phyloP scores from a whole-genome alignment of 1,140 invertebrate species.

The Drosophila pallidifrons region DNA sequence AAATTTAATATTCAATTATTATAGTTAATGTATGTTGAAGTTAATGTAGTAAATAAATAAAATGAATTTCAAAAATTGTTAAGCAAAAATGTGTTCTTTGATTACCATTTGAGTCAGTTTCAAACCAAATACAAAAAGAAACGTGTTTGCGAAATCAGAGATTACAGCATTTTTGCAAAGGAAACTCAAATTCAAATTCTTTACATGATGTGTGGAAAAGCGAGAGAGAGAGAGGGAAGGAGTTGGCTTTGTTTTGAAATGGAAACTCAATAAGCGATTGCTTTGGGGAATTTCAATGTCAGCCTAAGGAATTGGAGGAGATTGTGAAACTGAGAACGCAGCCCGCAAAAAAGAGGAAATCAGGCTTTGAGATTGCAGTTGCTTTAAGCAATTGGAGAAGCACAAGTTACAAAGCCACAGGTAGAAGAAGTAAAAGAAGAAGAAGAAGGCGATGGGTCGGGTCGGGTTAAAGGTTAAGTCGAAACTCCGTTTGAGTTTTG shows the following conservation, averaged over 20 bases:
- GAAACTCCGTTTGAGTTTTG: constrained; percentile 55
- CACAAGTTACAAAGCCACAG: constrained; percentile 29
- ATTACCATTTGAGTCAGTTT: background rate
- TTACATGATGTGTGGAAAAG: background rate
- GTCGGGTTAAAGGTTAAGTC: constrained; percentile 64
- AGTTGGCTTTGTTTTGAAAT: background rate
- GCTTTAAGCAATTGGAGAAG: constrained; percentile 23
- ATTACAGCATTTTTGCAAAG: background rate
- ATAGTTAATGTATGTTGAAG: no score
- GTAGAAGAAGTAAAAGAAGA: constrained; percentile 30
- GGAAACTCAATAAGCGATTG: constrained; percentile 7
- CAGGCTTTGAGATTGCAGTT: constrained; percentile 16
- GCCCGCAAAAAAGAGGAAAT: background rate
- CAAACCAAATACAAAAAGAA: background rate
- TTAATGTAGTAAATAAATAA: no score
- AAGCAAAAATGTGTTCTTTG: no score
- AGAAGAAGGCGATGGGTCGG: no score
- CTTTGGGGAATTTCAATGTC: constrained; percentile 11
- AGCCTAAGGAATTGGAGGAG: constrained; percentile 2
- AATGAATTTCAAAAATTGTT: no score
- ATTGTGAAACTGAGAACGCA: constrained; percentile 1
- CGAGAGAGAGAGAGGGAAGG: background rate
- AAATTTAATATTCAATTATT: no score
- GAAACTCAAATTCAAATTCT: background rate
- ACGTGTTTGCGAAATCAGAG: background rate